phyloP scores from a whole-genome alignment of 2,797 vertebrate genomes.

The Lutjanus campechanus region DNA sequence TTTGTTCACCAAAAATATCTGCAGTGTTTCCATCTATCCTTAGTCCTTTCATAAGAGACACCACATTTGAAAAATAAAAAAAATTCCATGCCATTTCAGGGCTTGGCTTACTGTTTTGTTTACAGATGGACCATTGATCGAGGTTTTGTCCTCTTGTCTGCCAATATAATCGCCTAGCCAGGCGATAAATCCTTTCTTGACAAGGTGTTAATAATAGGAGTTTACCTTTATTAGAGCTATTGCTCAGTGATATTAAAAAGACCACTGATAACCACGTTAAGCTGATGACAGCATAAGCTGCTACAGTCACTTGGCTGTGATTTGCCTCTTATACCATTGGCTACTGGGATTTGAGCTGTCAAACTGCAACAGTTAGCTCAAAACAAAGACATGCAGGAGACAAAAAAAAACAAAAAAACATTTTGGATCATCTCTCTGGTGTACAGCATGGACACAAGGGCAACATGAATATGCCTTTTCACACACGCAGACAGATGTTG shows the following conservation, averaged over 20 bases:
- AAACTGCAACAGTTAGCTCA: conserved; percentile 48
- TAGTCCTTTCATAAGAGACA: background rate
- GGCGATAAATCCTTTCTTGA: conserved; percentile 31
- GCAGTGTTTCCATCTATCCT: background rate
- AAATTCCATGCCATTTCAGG: background rate
- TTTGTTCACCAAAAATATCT: background rate
- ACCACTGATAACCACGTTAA: conserved; percentile 38
- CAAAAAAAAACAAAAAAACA: conserved; percentile 18
- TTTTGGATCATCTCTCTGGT: conserved; percentile 38
- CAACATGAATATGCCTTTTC: conserved; percentile 29
- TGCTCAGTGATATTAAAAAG: conserved; percentile 38
- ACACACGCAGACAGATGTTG: conserved; percentile 28
- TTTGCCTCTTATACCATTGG: conserved; percentile 50
- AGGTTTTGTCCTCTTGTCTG: conserved; percentile 15
- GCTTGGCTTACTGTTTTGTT: conserved; percentile 10
- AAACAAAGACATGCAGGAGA: conserved; percentile 55
- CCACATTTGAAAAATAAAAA: conserved; percentile 14
- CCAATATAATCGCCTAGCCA: conserved; percentile 8
- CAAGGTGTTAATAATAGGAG: conserved; percentile 41
- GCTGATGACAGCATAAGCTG: conserved; percentile 47
- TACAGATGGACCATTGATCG: conserved; percentile 35
- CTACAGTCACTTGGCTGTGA: conserved; percentile 44
- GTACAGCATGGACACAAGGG: conserved; percentile 17
- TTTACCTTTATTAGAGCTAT: conserved; percentile 36
- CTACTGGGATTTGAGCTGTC: conserved; percentile 70